Evolutionary conservation across 2,113 vertebrate genomes (phyloP), one percentile per base, ranked within the genome.

Genomic region (Gobio gobio): DNA sequence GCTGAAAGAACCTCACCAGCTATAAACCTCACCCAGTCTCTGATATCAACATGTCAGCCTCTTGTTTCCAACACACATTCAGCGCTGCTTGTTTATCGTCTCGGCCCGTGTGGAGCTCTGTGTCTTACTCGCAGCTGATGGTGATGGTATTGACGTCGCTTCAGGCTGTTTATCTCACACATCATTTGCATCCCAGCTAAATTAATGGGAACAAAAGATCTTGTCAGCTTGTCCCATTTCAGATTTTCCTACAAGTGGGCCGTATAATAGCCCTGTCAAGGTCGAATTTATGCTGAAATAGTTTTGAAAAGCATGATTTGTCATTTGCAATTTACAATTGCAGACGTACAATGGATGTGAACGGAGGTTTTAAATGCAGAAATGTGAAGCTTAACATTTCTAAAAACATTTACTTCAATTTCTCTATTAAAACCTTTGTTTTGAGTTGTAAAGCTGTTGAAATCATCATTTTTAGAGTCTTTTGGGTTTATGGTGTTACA

Each of bases 171-270:
- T 82, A 76, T 80, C 58, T 66, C 73, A 75, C 79, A 45, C 70
- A 40, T 45, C 33, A 72, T 86, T 73, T 74, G 64, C 54, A 63
- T 49, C 24, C 59, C 74, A 6, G 61, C 54, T 40, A 72, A 86
- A 83, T 86, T 78, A 86, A 83, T 14, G 26, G 40, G 47, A 83
- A 43, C 59, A 43, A 82, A 72, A 24, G 56, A 51, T 74, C 9
- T 33, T 47, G 63, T 86, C 80, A 59, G 68, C 64, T 54, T 10
- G 78, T 66, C 43, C 78, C 72, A 82, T 84, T 89, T 77, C 24
- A 84, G 77, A 84, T 84, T 86, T 40, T 29, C n/a, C 68, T 64
- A 36, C 84, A 84, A 84, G 78, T 87, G 86, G 84, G 84, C 84
- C 88, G 73, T 74, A 86, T 87, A 82, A 76, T 78, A 78, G 54